A percentile compares a stretch with the other conserved stretches of the same genome.
These are phyloP conservation scores for Acleris sparsana DNA, from an alignment of 2,888 invertebrate species.

Conservation along the genomic window DNA sequence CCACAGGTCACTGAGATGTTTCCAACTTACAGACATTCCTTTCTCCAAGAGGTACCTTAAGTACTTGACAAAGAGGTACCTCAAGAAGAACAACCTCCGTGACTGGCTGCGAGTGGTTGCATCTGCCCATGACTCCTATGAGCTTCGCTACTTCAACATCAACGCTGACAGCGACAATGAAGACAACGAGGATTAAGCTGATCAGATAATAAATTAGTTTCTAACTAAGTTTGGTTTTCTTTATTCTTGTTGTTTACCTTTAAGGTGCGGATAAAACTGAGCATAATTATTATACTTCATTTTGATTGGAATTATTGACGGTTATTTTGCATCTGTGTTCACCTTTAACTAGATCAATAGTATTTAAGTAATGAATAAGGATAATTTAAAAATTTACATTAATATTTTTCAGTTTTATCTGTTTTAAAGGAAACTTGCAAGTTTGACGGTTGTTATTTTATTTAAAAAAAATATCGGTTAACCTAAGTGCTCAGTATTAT, in stretches of 20 bases:
- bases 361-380: too few species aligned
- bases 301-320: too few species aligned
- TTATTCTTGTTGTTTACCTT: conserved; percentile 36
- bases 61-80: conserved; percentile 99
- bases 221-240: conserved; percentile 58
- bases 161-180: conserved; percentile 89
- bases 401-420: too few species aligned
- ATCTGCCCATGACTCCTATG: conserved; percentile 96
- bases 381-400: too few species aligned
- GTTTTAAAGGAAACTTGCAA: too few species aligned
- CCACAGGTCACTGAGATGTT: conserved; percentile 25
- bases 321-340: too few species aligned
- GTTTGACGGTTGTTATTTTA: too few species aligned
- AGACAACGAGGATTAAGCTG: conserved; percentile 92
- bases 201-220: conserved; percentile 73
- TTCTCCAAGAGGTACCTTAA: conserved; percentile 96
- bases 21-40: conserved; percentile 81
- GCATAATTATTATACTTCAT: too few species aligned
- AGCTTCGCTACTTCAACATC: conserved; percentile 99
- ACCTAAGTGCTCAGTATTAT: too few species aligned
- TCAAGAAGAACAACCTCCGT: conserved; percentile 99
- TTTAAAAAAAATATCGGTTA: too few species aligned
- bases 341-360: too few species aligned
- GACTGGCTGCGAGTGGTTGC: conserved; percentile 99
- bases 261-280: too few species aligned